phyloP scores from a whole-genome alignment of 2,113 vertebrate genomes.

The Recurvirostra avosetta region DNA sequence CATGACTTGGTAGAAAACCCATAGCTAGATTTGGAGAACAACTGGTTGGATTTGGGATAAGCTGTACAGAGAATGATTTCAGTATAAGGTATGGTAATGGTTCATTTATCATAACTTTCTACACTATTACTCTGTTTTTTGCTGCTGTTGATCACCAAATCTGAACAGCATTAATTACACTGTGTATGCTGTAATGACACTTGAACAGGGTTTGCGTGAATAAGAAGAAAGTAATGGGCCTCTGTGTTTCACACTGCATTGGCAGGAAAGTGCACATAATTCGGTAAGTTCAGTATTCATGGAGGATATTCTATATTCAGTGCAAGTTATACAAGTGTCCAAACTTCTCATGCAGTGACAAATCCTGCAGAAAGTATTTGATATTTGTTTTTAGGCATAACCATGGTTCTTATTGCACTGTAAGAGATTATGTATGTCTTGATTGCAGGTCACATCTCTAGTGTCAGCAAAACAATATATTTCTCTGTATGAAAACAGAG shows the following conservation, averaged over 20 bases:
- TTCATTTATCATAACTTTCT: background rate
- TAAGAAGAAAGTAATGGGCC: background rate
- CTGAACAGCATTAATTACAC: background rate
- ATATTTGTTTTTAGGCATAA: background rate
- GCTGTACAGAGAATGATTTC: background rate
- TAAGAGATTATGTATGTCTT: background rate
- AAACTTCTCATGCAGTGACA: background rate
- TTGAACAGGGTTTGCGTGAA: fast-evolving
- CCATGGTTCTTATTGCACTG: background rate
- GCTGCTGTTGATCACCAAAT: background rate
- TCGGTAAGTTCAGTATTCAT: background rate
- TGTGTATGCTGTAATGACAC: background rate
- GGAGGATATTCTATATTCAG: background rate
- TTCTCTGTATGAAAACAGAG: slow-evolving; percentile 24
- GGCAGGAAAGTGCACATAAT: background rate
- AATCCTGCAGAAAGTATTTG: background rate
- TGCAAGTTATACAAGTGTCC: background rate
- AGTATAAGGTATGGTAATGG: background rate
- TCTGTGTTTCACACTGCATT: background rate
- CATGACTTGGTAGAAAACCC: background rate
- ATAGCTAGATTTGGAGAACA: background rate
- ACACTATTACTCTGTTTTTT: background rate
- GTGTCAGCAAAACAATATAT: background rate
- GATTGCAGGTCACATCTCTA: background rate
- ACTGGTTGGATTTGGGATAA: background rate